phyloP scores from a whole-genome alignment of 2,888 invertebrate species.

The Nemurella pictetii region DNA sequence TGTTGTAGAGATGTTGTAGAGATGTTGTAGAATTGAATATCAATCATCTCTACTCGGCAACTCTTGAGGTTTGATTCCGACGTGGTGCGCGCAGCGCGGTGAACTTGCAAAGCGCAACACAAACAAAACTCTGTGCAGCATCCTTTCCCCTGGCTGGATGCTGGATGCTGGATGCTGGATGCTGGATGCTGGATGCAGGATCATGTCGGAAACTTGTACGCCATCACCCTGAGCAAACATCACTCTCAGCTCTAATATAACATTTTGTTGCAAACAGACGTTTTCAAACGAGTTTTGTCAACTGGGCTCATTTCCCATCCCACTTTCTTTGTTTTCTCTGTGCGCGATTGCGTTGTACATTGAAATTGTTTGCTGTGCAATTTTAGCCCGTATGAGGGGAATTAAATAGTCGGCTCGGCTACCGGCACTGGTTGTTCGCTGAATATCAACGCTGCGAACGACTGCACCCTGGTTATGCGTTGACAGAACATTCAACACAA shows the following conservation, averaged over 20 bases:
- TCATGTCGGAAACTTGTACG: no score
- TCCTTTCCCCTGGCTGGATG: background rate
- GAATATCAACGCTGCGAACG: no score
- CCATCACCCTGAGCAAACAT: background rate
- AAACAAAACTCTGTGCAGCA: slow-evolving; percentile 22
- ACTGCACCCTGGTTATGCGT: no score
- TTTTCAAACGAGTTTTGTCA: background rate
- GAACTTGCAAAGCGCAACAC: background rate
- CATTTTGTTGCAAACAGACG: background rate
- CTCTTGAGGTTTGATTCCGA: slow-evolving; percentile 24
- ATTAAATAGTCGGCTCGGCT: no score
- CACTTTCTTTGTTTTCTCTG: background rate
- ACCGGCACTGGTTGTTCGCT: no score
- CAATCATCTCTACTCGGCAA: slow-evolving; percentile 20
- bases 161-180: background rate
- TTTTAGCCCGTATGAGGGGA: background rate
- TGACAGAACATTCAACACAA: no score
- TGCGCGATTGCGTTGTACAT: background rate
- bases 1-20: no score
- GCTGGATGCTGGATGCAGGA: background rate
- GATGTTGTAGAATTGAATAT: slow-evolving; percentile 26
- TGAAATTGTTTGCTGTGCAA: background rate
- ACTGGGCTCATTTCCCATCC: background rate
- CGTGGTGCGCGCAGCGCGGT: background rate
- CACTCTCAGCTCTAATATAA: background rate